A percentile compares a stretch with the other conserved stretches of the same genome.
These are phyloP conservation scores for Parambassis ranga DNA, from an alignment of 2,797 vertebrate species.

Conservation along the genomic window DNA sequence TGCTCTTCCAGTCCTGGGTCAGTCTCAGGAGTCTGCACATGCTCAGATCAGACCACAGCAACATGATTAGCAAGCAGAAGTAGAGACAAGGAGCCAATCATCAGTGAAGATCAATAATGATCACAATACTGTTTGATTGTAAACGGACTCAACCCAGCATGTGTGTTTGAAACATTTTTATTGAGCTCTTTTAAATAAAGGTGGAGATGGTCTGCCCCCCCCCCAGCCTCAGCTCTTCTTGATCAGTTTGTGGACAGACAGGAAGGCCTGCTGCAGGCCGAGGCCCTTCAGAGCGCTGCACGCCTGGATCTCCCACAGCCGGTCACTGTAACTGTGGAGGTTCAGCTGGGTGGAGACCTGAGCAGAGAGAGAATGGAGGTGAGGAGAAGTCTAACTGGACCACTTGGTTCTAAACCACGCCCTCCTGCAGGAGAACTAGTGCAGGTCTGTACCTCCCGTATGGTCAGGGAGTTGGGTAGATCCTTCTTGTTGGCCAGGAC, in stretches of 20 bases:
- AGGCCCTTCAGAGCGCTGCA: conserved; percentile 84
- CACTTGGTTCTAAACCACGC: neutral
- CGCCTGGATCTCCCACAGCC: conserved; percentile 82
- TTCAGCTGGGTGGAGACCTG: conserved; percentile 76
- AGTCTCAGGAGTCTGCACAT: conserved; percentile 59
- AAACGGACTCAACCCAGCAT: too few species aligned
- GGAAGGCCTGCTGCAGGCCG: conserved; percentile 83
- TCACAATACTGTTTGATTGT: too few species aligned
- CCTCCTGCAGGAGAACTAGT: neutral
- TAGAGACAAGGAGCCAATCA: too few species aligned
- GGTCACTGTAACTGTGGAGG: conserved; percentile 38
- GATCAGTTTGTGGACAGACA: conserved; percentile 77
- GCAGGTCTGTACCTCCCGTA: conserved; percentile 58
- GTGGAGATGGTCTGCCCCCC: too few species aligned
- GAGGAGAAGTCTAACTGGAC: too few species aligned
- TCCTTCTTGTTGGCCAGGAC: conserved; percentile 93
- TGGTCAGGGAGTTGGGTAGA: conserved; percentile 71
- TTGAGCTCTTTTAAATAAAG: too few species aligned
- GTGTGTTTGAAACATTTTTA: too few species aligned
- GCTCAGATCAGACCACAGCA: neutral
- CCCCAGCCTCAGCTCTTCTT: conserved; percentile 52
- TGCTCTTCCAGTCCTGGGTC: conserved; percentile 83
- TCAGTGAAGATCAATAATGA: too few species aligned
- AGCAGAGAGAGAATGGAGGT: neutral
- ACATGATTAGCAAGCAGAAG: neutral